Base-by-base conservation (phyloP, 1,140 invertebrate genomes). In the Trissolcus basalis region DNA sequence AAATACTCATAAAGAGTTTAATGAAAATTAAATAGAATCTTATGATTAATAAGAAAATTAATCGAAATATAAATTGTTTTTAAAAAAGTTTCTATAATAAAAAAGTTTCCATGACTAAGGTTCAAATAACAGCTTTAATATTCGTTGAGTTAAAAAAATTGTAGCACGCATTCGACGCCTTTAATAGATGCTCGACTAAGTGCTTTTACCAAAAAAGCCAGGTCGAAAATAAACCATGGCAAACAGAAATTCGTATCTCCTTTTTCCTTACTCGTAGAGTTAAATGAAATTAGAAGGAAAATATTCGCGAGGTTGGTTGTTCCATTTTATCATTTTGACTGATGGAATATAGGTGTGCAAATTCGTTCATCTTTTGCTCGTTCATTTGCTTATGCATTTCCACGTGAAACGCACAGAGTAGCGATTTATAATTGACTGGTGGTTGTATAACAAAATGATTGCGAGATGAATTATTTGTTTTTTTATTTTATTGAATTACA, bases 201-300 rank as follows among this genome's bases (percentile, higher is more conserved):
- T 77, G 73, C 73, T 77, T 77, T 70, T 60, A 61, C 67, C 54
- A 70, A 77, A 75, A 77, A 77, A 68, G 68, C 74, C 63, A 47
- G 51, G 58, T 58, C 58, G 61, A 68, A 74, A 68, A 74, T 68
- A 71, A 16, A 61, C 50, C 44, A 67, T 36, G 35, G 54, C 60
- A 67, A 76, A 76, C 69, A 60, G 60, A 76, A 76, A 76, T 76
- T 76, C 60, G 60, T 70, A 71, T 64, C 58, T 65, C 61, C 67
- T 69, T 77, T 77, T 77, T 67, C 60, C 75, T 64, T 69, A 51
- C 58, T 60, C 75, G 48, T 33, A 14, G 41, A 68, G 55, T 59
- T 61, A 69, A 77, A 72, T 77, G 64, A 73, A 77, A 77, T 77
- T 77, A 72, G 75, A 72, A 72, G 68, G 69, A 77, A 72, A 77